Evolutionary conservation across 2,797 vertebrate species (phyloP).

Genomic region (Pelochelys cantorii): DNA sequence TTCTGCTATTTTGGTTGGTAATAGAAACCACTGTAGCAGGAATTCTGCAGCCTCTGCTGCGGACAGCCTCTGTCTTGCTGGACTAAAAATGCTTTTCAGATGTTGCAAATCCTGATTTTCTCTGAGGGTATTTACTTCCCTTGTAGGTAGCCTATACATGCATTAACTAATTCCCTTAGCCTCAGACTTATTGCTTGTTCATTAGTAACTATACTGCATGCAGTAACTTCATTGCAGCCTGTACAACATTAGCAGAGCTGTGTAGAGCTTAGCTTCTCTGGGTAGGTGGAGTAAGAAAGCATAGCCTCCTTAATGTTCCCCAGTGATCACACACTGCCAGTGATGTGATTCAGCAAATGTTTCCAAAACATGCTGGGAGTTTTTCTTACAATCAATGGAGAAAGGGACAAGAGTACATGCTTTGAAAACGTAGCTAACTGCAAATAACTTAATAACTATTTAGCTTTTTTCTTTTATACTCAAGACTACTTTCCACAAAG

Average conservation of each 20-base stretch:
- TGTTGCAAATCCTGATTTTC: not conserved
- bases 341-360: not conserved
- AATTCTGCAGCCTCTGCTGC: not conserved
- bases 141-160: not conserved
- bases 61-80: not conserved
- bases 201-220: not conserved
- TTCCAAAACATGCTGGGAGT: not conserved
- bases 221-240: not conserved
- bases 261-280: not conserved
- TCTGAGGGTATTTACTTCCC: not conserved
- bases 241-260: not conserved
- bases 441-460: not conserved
- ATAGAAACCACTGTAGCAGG: not conserved
- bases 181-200: not conserved
- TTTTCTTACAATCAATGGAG: not conserved
- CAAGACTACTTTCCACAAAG: not conserved
- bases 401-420: not conserved
- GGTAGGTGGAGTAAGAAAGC: not conserved
- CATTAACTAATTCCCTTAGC: not conserved
- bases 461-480: not conserved
- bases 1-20: not conserved
- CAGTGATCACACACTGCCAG: not conserved
- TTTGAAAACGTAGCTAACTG: not conserved
- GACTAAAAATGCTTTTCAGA: not conserved
- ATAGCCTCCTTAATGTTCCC: not conserved